phyloP scores from a whole-genome alignment of 2,113 vertebrate species.

The Toxotes jaculatrix region DNA sequence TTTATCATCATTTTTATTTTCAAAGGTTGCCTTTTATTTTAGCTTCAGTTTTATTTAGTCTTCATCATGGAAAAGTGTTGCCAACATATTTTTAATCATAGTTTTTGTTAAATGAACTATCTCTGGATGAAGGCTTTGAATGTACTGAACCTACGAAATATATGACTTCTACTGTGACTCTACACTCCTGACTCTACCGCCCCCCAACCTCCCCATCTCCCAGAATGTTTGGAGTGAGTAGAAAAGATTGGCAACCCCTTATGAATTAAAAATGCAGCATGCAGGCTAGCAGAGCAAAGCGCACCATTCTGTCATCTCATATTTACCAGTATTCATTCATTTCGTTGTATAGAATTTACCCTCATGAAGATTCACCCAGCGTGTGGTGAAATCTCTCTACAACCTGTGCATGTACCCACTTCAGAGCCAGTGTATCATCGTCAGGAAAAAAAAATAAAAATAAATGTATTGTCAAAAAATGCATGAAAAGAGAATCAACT shows the following conservation, averaged over 20 bases:
- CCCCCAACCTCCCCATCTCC: no score
- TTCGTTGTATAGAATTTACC: not conserved
- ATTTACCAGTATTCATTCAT: not conserved
- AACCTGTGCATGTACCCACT: not conserved
- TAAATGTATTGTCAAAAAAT: not conserved
- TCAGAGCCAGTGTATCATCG: not conserved
- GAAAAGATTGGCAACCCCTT: not conserved
- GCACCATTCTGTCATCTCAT: slow-evolving; percentile 1
- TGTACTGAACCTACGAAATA: not conserved
- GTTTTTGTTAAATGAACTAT: not conserved
- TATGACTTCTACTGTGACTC: slow-evolving; percentile 5
- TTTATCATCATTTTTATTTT: no score
- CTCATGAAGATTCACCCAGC: not conserved
- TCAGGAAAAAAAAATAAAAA: not conserved
- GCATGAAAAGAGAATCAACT: not conserved
- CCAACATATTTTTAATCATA: not conserved
- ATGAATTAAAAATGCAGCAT: slow-evolving; percentile 19
- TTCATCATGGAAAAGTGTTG: no score
- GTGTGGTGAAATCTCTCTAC: not conserved
- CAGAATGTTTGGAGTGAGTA: not conserved
- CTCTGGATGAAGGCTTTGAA: not conserved
- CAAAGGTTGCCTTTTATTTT: no score
- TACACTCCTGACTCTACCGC: no score
- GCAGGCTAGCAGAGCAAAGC: not conserved
- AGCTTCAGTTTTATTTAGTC: no score